Conservation (phyloP, 2,113 vertebrate species). For the Columbina picui region DNA sequence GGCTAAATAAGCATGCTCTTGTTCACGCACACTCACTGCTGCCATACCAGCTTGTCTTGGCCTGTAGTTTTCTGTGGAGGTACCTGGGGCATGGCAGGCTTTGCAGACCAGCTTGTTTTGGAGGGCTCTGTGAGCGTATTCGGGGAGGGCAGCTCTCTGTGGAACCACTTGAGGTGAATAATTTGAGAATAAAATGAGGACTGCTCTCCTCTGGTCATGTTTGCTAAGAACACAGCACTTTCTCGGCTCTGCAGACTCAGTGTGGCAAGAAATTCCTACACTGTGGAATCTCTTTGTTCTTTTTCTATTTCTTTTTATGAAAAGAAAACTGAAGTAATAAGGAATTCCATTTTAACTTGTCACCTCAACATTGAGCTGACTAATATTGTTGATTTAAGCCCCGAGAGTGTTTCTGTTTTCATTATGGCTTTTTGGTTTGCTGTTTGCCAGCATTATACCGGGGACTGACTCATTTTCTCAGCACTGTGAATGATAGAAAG, state of each 20-base stretch:
- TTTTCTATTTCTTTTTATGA: not conserved
- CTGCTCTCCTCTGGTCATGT: not conserved
- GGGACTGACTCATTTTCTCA: not conserved
- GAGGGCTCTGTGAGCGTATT: not conserved
- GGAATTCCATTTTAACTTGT: slow-evolving; percentile 13
- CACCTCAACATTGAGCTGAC: not conserved
- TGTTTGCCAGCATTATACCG: not conserved
- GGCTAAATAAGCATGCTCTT: not conserved
- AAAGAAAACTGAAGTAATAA: not conserved
- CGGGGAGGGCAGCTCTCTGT: not conserved
- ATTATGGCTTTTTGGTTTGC: slow-evolving; percentile 7
- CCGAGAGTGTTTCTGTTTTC: not conserved
- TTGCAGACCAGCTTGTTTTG: not conserved
- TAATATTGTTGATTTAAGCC: slow-evolving; percentile 38
- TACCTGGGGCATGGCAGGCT: not conserved
- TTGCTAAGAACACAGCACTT: not conserved
- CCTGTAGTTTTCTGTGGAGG: not conserved
- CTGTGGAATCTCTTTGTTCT: not conserved
- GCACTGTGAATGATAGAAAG: not conserved
- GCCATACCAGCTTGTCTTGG: not conserved
- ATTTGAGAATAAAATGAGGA: not conserved
- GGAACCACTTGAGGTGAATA: not conserved
- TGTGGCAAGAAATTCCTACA: not conserved
- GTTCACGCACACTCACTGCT: not conserved
- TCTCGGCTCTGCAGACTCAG: not conserved